phyloP scores from a whole-genome alignment of 2,888 invertebrate species.

The Drosophila mimetica region DNA sequence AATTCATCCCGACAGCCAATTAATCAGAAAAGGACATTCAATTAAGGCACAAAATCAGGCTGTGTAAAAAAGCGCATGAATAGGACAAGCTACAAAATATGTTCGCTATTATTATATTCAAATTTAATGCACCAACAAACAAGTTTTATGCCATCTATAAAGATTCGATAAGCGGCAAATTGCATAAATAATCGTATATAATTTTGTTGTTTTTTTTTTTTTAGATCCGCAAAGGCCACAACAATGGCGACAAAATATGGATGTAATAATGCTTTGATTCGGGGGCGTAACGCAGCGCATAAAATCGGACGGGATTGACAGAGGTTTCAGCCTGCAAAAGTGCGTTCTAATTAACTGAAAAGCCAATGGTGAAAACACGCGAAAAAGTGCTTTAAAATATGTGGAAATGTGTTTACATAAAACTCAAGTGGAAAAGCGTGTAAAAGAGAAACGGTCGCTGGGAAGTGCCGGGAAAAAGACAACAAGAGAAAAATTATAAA shows the following conservation, averaged over 20 bases:
- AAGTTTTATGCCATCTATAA: constrained; percentile 40
- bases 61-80: constrained; percentile 47
- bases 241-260: constrained; percentile 29
- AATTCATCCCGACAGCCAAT: constrained; percentile 77
- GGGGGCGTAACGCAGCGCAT: constrained; percentile 48
- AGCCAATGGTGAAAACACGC: constrained; percentile 44
- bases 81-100: constrained; percentile 57
- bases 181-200: constrained; percentile 49
- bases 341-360: constrained; percentile 64
- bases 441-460: constrained; percentile 54
- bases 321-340: constrained; percentile 28
- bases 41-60: constrained; percentile 73
- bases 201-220: constrained; percentile 31
- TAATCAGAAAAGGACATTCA: constrained; percentile 79
- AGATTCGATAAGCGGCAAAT: constrained; percentile 47
- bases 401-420: constrained; percentile 55
- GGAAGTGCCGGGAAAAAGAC: constrained; percentile 46
- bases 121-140: constrained; percentile 62
- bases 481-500: constrained; percentile 12
- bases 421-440: constrained; percentile 71
- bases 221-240: constrained; percentile 44
- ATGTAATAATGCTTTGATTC: constrained; percentile 25
- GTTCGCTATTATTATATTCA: constrained; percentile 53
- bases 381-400: constrained; percentile 68
- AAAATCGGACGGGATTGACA: constrained; percentile 57